A percentile compares a stretch with the other conserved stretches of the same genome.
Conservation (phyloP, 2,113 vertebrate genomes). For the Sterrhoptilus dennistouni region DNA sequence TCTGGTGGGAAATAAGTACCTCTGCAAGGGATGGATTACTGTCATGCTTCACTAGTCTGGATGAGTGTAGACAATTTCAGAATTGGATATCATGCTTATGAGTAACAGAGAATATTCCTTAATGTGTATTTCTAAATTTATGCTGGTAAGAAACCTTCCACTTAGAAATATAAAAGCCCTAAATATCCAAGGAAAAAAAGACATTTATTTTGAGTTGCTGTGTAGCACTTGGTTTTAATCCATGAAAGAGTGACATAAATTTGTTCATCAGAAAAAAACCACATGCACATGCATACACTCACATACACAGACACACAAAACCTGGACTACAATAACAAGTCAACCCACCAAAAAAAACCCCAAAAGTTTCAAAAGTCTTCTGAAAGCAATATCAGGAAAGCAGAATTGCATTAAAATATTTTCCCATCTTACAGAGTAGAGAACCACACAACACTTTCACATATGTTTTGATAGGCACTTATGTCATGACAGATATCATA, state of each 20-base stretch:
- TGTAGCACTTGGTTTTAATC: neutral
- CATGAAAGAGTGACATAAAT: neutral
- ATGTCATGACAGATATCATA: neutral
- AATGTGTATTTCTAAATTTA: neutral
- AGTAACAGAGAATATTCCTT: neutral
- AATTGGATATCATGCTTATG: neutral
- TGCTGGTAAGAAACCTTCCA: neutral
- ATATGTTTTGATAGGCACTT: neutral
- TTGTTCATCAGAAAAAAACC: neutral
- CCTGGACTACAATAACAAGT: neutral
- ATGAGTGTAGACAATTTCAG: neutral
- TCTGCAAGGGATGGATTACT: neutral
- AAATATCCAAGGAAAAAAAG: neutral
- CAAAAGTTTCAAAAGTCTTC: neutral
- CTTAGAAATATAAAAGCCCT: neutral
- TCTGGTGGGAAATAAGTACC: neutral
- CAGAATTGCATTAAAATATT: neutral
- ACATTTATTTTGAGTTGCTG: neutral
- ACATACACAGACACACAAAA: neutral
- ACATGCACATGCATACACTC: fast-evolving
- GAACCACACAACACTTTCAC: neutral
- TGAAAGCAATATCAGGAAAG: neutral
- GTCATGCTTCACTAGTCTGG: neutral
- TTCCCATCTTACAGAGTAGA: neutral
- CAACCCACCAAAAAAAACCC: neutral